phyloP scores from a whole-genome alignment of 2,113 vertebrate genomes.

The Atrichornis clamosus region DNA sequence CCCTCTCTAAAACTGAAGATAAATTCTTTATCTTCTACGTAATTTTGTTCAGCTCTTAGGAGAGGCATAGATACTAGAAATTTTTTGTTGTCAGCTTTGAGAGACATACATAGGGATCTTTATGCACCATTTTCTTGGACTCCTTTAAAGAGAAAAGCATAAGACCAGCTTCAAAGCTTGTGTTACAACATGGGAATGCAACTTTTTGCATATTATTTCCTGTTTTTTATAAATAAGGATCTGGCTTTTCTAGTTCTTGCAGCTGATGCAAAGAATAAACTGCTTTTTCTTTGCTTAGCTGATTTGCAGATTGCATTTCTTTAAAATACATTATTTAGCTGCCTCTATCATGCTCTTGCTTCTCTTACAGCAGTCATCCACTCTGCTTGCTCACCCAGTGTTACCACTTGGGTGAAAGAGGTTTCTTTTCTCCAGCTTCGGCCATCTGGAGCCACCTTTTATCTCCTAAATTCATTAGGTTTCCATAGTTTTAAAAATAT shows the following conservation, averaged over 20 bases:
- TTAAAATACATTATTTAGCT: background rate
- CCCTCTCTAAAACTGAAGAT: background rate
- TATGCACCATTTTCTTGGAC: background rate
- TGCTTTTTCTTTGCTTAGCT: background rate
- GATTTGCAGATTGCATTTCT: slow-evolving; percentile 10
- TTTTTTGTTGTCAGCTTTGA: background rate
- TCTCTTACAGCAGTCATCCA: background rate
- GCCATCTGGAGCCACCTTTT: background rate
- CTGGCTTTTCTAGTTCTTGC: background rate
- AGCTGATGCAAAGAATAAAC: background rate
- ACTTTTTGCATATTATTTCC: background rate
- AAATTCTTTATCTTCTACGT: background rate
- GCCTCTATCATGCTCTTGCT: background rate
- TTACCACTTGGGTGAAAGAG: background rate
- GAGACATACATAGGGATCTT: background rate
- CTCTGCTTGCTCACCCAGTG: background rate
- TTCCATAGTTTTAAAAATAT: background rate
- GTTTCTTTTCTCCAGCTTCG: background rate
- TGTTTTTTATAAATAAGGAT: background rate
- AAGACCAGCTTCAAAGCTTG: background rate
- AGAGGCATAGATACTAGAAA: background rate
- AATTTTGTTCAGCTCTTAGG: background rate
- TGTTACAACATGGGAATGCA: background rate
- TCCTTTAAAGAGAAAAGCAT: background rate
- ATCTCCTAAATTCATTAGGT: background rate